These are phyloP conservation scores for Zosterops borbonicus DNA, from an alignment of 2,113 vertebrate genomes.

Conservation along the genomic window DNA sequence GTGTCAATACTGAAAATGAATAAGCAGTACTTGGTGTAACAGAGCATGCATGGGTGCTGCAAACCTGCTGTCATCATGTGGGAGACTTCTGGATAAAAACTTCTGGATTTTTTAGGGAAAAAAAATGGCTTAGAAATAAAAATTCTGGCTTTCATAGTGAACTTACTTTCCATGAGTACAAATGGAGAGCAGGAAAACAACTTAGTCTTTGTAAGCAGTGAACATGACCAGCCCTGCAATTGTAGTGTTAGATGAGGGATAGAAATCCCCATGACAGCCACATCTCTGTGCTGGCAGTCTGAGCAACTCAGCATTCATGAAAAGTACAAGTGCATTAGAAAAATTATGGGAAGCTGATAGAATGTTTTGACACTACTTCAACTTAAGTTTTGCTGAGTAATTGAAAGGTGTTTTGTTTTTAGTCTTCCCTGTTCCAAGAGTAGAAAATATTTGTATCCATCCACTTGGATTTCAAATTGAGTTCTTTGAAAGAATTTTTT, in stretches of 20 bases:
- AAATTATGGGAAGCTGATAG: background rate
- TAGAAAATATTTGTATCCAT: background rate
- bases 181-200: background rate
- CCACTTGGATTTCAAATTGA: background rate
- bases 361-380: background rate
- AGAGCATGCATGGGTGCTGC: background rate
- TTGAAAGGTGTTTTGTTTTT: background rate
- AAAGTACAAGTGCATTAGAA: background rate
- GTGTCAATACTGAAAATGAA: background rate
- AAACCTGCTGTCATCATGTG: background rate
- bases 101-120: background rate
- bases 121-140: background rate
- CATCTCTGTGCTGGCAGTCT: background rate
- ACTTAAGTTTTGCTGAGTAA: conserved; percentile 5
- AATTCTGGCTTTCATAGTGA: background rate
- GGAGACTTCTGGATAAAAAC: background rate
- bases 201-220: background rate
- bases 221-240: background rate
- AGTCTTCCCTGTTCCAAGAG: background rate
- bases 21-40: background rate
- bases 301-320: background rate
- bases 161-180: background rate
- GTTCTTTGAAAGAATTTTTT: background rate
- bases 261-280: background rate
- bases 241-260: background rate